A percentile compares a stretch with the other conserved stretches of the same genome.
Evolutionary conservation across 2,888 invertebrate genomes (phyloP).

Genomic region (Erebia epiphron): DNA sequence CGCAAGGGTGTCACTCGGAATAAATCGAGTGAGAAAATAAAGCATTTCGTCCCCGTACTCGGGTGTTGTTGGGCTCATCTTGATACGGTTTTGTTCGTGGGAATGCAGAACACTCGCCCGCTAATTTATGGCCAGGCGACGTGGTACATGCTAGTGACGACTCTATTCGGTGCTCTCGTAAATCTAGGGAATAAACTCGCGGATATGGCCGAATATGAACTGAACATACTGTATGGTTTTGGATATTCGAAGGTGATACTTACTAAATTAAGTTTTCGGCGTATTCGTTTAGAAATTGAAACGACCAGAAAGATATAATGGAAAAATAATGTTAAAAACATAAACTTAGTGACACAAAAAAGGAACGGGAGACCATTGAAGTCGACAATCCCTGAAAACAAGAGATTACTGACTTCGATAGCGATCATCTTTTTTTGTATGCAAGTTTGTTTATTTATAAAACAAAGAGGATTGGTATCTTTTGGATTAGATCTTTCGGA

Average conservation of each 20-base stretch:
- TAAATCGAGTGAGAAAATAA: slow-evolving; percentile 76
- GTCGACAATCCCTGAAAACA: too few species aligned
- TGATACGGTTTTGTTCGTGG: slow-evolving; percentile 77
- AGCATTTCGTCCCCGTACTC: slow-evolving; percentile 72
- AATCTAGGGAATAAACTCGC: slow-evolving; percentile 44
- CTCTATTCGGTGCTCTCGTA: slow-evolving; percentile 63
- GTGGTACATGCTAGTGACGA: slow-evolving; percentile 78
- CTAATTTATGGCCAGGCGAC: slow-evolving; percentile 76
- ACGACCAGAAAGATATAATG: too few species aligned
- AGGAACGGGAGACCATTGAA: too few species aligned
- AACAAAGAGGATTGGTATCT: too few species aligned
- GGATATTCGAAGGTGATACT: neutral
- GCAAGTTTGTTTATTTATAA: too few species aligned
- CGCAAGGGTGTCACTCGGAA: slow-evolving; percentile 71
- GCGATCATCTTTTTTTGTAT: too few species aligned
- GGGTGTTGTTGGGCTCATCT: slow-evolving; percentile 67
- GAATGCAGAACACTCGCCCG: slow-evolving; percentile 68
- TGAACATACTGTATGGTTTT: neutral
- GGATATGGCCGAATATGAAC: neutral
- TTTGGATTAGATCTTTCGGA: too few species aligned
- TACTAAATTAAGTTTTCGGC: too few species aligned
- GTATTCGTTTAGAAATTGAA: neutral
- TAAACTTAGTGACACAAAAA: too few species aligned
- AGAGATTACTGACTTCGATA: too few species aligned
- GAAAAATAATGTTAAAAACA: too few species aligned